Conservation (phyloP, 2,113 vertebrate genomes). For the Saguinus imperator region DNA sequence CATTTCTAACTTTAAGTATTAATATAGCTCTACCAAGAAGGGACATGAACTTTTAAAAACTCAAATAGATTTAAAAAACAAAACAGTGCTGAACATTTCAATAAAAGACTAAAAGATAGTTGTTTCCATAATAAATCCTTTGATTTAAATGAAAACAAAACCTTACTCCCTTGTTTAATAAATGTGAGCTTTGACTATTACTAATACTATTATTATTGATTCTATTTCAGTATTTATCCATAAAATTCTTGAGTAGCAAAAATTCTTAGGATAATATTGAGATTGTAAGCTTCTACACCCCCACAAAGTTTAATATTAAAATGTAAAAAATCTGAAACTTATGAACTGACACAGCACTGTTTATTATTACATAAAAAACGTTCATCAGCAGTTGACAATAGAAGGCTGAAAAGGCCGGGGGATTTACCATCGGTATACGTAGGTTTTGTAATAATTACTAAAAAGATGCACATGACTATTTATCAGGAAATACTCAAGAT, state of each 20-base stretch:
- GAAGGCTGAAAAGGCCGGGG: neutral
- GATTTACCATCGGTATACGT: neutral
- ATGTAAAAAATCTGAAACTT: neutral
- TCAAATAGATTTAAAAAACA: neutral
- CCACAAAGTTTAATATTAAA: neutral
- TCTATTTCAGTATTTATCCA: constrained; percentile 26
- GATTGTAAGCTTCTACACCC: neutral
- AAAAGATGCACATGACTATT: neutral
- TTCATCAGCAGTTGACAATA: neutral
- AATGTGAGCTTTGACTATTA: neutral
- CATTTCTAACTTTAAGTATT: neutral
- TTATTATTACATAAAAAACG: neutral
- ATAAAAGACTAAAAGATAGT: neutral
- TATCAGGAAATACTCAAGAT: neutral
- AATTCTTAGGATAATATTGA: neutral
- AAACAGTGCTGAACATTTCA: neutral
- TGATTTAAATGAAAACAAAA: constrained; percentile 29
- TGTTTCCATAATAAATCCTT: neutral
- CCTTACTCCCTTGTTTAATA: neutral
- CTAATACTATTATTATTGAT: neutral
- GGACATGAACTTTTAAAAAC: neutral
- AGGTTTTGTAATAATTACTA: neutral
- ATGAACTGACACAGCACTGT: neutral
- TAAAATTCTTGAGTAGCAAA: constrained; percentile 9
- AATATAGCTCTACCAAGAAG: neutral